phyloP scores from a whole-genome alignment of 2,797 vertebrate species.

The Aldrovandia affinis region DNA sequence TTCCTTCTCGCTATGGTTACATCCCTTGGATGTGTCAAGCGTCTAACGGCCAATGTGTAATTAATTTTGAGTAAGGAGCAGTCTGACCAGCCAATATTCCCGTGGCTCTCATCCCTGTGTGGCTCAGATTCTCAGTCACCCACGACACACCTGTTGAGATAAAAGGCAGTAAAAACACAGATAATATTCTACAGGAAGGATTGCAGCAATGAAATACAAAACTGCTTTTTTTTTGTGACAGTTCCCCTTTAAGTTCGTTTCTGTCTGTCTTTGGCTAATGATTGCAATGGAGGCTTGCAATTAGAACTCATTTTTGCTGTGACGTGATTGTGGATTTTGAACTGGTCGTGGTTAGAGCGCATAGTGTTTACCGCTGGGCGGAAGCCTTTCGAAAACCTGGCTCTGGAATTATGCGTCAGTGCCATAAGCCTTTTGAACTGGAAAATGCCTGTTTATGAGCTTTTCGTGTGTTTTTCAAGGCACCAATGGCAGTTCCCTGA shows the following conservation, averaged over 20 bases:
- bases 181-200: background rate
- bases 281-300: too few relatives aligned
- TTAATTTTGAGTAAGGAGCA: background rate
- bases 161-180: background rate
- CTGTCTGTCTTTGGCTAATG: too few relatives aligned
- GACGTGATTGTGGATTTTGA: background rate
- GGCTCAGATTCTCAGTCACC: conserved; percentile 2
- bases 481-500: background rate
- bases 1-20: background rate
- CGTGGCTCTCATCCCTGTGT: background rate
- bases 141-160: background rate
- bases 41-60: background rate
- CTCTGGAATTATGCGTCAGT: background rate
- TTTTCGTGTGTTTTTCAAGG: background rate
- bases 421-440: background rate
- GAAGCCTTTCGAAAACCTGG: background rate
- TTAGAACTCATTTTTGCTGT: background rate
- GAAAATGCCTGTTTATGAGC: background rate
- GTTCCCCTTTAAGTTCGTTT: too few relatives aligned
- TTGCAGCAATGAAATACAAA: background rate
- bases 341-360: background rate
- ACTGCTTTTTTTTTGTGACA: too few relatives aligned
- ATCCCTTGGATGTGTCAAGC: background rate
- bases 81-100: background rate
- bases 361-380: background rate